A percentile compares a stretch with the other conserved stretches of the same genome.
phyloP scores from a whole-genome alignment of 2,113 vertebrate species.

The Bothrops jararaca region DNA sequence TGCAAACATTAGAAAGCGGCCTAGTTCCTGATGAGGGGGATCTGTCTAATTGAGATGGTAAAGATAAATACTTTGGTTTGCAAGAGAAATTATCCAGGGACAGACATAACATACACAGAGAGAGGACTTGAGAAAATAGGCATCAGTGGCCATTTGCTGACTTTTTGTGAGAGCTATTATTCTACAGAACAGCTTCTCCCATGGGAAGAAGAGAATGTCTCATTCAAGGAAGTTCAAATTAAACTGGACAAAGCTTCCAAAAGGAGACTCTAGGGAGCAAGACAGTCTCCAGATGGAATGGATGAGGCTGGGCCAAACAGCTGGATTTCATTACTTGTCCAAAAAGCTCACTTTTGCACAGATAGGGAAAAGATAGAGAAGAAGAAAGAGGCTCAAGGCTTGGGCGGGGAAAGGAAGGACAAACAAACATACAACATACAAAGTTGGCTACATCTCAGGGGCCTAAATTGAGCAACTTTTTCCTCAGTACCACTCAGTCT shows the following conservation, averaged over 20 bases:
- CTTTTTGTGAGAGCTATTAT: not conserved
- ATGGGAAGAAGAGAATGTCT: fast-evolving
- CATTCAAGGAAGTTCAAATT: not conserved
- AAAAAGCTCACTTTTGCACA: fast-evolving
- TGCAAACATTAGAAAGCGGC: not conserved
- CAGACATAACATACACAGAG: fast-evolving
- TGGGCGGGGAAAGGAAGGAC: not conserved
- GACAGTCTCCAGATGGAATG: fast-evolving
- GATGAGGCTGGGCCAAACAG: not conserved
- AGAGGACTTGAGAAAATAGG: not conserved
- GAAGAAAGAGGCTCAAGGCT: no score
- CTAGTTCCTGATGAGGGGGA: constrained; percentile 3
- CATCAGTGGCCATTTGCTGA: not conserved
- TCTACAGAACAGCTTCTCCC: constrained; percentile 1
- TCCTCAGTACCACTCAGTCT: not conserved
- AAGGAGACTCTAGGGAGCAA: not conserved
- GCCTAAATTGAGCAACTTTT: not conserved
- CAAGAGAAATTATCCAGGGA: not conserved
- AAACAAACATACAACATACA: not conserved
- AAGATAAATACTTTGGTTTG: not conserved
- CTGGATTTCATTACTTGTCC: not conserved
- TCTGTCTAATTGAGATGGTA: not conserved
- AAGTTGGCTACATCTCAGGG: not conserved
- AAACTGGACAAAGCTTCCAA: not conserved
- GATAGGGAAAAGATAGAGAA: not conserved